A percentile compares a stretch with the other conserved stretches of the same genome.
Evolutionary conservation across 2,113 vertebrate genomes (phyloP).

Genomic region (Indicator indicator): DNA sequence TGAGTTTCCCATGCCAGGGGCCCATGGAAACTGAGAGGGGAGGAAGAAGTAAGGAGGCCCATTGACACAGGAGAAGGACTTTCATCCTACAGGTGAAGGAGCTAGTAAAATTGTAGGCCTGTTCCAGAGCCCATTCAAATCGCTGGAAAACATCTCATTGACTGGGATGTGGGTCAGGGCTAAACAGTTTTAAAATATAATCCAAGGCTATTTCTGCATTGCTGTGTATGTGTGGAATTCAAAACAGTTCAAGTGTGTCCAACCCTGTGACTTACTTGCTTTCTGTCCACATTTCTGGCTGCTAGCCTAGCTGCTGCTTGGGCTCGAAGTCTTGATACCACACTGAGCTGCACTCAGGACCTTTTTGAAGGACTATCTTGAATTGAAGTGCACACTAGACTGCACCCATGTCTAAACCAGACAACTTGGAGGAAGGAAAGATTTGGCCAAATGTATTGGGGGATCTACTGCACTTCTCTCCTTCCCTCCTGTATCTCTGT

Average conservation of each 20-base stretch:
- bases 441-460: not conserved
- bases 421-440: not conserved
- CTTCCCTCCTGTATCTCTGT: not conserved
- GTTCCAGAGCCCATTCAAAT: constrained; percentile 44
- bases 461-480: not conserved
- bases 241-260: not conserved
- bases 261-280: constrained; percentile 1
- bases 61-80: constrained; percentile 37
- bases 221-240: not conserved
- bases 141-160: constrained; percentile 30
- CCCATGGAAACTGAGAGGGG: constrained; percentile 66
- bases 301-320: not conserved
- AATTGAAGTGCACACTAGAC: not conserved
- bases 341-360: not conserved
- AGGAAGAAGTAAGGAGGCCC: constrained; percentile 51
- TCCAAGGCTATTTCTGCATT: constrained; percentile 17
- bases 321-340: not conserved
- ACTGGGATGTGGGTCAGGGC: not conserved
- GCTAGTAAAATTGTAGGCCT: constrained; percentile 45
- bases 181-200: constrained; percentile 41
- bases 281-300: constrained; percentile 18
- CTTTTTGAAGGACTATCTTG: not conserved
- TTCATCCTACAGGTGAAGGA: constrained; percentile 65
- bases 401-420: not conserved
- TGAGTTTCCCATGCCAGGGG: constrained; percentile 67